Evolutionary conservation across 2,888 invertebrate genomes (phyloP), one percentile per base, ranked within the genome.

Genomic region (Catonia carolina): DNA sequence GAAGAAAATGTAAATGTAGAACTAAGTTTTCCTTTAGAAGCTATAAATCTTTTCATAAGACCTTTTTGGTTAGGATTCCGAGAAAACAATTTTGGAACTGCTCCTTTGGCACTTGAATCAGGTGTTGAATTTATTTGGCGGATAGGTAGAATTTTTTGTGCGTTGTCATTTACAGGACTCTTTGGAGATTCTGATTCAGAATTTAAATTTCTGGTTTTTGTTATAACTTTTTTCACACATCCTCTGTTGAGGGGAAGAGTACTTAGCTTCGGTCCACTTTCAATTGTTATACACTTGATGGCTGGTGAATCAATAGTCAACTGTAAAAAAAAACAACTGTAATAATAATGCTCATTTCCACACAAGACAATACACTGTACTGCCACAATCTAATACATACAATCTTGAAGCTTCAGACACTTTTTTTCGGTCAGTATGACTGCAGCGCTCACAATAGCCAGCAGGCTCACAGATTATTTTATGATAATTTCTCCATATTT

Each of bases 21-120:
- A 15, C 51, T 52, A 7, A 59, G 41, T 41, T 85, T 87, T 22
- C 91, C 91, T 55, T 86, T 81, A 23, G 84, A 85, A 58, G 87
- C 88, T 60, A 91, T 80, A 70, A 89, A 89, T 68, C 88, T 81
- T 68, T 90, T 86, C 91, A 91, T 91, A 22, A 90, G 78, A 12
- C 90, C 90, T 69, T 82, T 88, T 59, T 84, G 84, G 14, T 81
- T 79, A 2, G 77, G 78, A 61, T 78, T 81, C 7, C 82, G 82
- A 4, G 82, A 79, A 66, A 85, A 85, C 22, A 53, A 23, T 18
- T 61, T 62, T 35, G 56, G 56, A n/a, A 49, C 27, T 15, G 60
- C 53, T 36, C 50, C 59, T 18, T 45, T 45, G 4, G 22, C 22
- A 45, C 15, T 45, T 7, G 45, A 27, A 27, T 4, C 27, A 5